phyloP scores from a whole-genome alignment of 2,797 vertebrate species.

The Apodemus agrarius region DNA sequence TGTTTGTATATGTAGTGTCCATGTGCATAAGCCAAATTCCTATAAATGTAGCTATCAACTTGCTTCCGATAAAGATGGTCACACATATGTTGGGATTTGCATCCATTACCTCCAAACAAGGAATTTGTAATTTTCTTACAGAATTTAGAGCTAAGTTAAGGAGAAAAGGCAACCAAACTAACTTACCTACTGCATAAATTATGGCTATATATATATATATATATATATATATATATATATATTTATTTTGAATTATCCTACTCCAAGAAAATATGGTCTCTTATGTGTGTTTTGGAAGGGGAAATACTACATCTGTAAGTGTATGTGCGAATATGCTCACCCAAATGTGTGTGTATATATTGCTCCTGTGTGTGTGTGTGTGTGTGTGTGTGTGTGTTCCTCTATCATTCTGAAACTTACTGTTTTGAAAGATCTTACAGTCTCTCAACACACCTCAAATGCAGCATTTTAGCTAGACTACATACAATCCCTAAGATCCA shows the following conservation, averaged over 20 bases:
- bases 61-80: neutral
- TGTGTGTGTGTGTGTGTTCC: neutral
- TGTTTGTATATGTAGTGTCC: neutral
- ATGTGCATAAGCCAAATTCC: neutral
- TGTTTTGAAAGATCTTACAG: neutral
- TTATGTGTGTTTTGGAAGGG: neutral
- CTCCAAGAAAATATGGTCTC: neutral
- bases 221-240: no score
- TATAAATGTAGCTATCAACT: conserved; percentile 1
- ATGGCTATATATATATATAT: conserved; percentile 33
- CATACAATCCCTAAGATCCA: neutral
- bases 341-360: neutral
- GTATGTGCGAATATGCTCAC: neutral
- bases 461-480: neutral
- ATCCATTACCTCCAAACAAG: conserved; percentile 61
- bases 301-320: neutral
- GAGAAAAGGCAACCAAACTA: conserved; percentile 65
- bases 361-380: neutral
- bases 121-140: conserved; percentile 47
- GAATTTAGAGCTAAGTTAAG: conserved; percentile 1
- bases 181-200: conserved; percentile 41
- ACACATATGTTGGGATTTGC: neutral
- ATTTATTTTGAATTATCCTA: conserved; percentile 47
- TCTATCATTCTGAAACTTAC: neutral
- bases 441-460: neutral